Evolutionary conservation across 2,888 invertebrate genomes (phyloP), one percentile per base, ranked within the genome.

Genomic region (Diploptera punctata): DNA sequence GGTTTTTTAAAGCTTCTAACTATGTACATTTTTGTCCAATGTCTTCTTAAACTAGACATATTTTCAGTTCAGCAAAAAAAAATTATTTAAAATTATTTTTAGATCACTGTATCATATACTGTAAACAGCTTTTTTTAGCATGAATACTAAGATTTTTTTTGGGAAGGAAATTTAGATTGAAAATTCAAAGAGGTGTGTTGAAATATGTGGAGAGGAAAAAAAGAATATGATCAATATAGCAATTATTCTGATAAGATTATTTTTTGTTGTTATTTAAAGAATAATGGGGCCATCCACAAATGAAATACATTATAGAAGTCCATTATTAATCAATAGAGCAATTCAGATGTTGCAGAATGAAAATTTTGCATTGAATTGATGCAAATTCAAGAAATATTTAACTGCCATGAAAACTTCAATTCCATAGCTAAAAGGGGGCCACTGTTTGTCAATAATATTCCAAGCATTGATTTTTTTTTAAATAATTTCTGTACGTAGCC

Each of bases 371-470:
- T n/a, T n/a, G n/a, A n/a, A n/a, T n/a, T n/a, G n/a, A n/a, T n/a
- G n/a, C n/a, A n/a, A 29, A 29, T 57, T 29, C 29, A 29, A 29
- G 26, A 29, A 29, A 29, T 29, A 57, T 21, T 26, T 57, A 5
- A 65, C 65, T 65, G 65, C 65, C 65, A 65, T 16, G 16, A 47
- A 44, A n/a, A 44, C 26, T 29, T 43, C 24, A 65, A 57, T 61
- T 33, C 47, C 29, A 29, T 44, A 65, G 44, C 26, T 26, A 47
- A 29, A 47, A n/a, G n/a, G 65, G 65, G 65, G 65, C 65, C 65
- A 65, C n/a, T 57, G n/a, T 29, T 29, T 57, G 57, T 57, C 31
- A 16, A 65, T 44, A 65, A 43, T 65, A 65, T 47, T 65, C 47
- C 47, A 65, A 16, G n/a, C 24, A 1, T 61, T 38, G 7, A 47